Base-by-base conservation (phyloP, 2,888 invertebrate species). In the Argyra leucocephala region DNA sequence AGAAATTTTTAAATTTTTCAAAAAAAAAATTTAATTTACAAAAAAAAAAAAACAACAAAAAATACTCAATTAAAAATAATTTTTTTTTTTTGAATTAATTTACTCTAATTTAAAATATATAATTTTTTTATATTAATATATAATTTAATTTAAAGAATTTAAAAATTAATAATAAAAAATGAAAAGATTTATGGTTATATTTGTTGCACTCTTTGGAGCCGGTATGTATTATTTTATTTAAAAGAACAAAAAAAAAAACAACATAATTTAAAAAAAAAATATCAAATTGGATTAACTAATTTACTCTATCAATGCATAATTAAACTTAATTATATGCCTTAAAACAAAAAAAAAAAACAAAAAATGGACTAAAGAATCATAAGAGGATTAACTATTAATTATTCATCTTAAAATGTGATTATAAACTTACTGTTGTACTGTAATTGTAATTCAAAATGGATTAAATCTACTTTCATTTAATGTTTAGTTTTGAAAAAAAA, bases 151-250 rank as follows among this genome's bases (percentile, higher is more conserved):
- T 62, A 23, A 31, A 63, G 63, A 63, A 69, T 68, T 22, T n/a
- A 61, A 60, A 67, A 64, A 63, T 61, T 63, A 68, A 63, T 67
- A 65, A 62, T 48, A 64, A 68, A 62, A 67, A 75, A 80, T 79
- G 80, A 80, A 79, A 73, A 78, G 76, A 75, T 79, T 78, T 74
- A 70, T 80, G 74, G 72, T 80, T 72, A 76, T 85, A 80, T 84
- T 85, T 79, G 83, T 84, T 80, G 85, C 85, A 82, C 82, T 86
- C 69, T 80, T 81, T 81, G 85, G 85, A 84, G 83, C 85, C 82
- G 85, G 85, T 86, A 85, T 82, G 85, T 85, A 85, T 78, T 72
- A 68, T 37, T 37, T 37, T 37, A 37, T 37, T 66, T 63, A 67
- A 65, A 64, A 66, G 64, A 65, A 64, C 37, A 65, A 68, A 66